Percentiles rank a stretch among this genome's conserved stretches.
phyloP scores from a whole-genome alignment of 2,888 invertebrate genomes.

The Pyralis farinalis region DNA sequence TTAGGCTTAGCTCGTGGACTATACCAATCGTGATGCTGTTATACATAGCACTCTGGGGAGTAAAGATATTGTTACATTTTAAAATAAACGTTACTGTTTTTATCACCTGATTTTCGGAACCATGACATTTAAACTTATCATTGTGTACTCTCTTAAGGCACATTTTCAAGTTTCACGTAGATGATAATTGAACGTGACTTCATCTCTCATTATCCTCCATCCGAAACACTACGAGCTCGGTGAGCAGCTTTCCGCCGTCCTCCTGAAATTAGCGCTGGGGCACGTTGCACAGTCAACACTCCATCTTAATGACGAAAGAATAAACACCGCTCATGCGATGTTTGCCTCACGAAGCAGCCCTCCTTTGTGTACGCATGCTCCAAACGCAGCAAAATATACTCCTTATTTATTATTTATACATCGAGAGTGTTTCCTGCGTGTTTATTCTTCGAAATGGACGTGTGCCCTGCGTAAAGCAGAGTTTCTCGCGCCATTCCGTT shows the following conservation, averaged over 20 bases:
- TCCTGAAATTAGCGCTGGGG: conserved; percentile 68
- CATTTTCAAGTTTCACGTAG: too few relatives aligned
- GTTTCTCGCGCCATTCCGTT: conserved; percentile 47
- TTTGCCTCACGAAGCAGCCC: conserved; percentile 54
- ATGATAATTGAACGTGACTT: neutral
- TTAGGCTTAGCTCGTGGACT: too few relatives aligned
- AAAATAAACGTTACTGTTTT: too few relatives aligned
- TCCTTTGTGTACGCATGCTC: conserved; percentile 70
- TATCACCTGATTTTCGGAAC: too few relatives aligned
- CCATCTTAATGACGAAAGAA: conserved; percentile 72
- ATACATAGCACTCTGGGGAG: too few relatives aligned
- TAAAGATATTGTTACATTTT: too few relatives aligned
- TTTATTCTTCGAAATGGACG: conserved; percentile 76
- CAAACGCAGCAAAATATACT: conserved; percentile 66
- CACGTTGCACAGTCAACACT: conserved; percentile 57
- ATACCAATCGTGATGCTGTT: too few relatives aligned
- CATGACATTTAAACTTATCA: too few relatives aligned
- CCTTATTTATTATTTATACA: conserved; percentile 77
- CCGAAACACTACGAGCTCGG: conserved; percentile 2
- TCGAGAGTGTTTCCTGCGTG: conserved; percentile 67
- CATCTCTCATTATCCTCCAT: conserved; percentile 1
- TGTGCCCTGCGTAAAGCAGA: conserved; percentile 43
- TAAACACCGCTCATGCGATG: conserved; percentile 57
- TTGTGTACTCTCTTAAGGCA: too few relatives aligned
- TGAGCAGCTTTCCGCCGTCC: conserved; percentile 22